Base-by-base conservation (phyloP, 2,888 invertebrate species). In the Cerceris rybyensis region DNA sequence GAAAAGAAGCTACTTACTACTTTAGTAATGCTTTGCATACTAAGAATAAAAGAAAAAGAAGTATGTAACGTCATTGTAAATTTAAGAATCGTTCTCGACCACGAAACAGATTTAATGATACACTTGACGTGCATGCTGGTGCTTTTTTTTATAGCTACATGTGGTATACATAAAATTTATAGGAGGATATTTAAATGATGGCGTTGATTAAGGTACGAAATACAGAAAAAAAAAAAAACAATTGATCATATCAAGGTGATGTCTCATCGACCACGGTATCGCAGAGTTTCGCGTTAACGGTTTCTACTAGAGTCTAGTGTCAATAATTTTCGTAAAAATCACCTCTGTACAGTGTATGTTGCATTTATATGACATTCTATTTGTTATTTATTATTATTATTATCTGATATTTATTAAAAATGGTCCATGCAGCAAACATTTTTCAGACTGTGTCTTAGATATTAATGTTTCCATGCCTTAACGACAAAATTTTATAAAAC, bases 81-180 rank as follows among this genome's bases (percentile, higher is more conserved):
- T 75, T 52, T 66, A 70, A 57, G 60, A 9, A 70, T 77, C 64
- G 73, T 82, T 81, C 73, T 49, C 43, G 59, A 78, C 58, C 42
- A 71, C 49, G 59, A 65, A 54, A 66, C 55, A 49, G 71, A 46
- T 75, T 79, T 78, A 67, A 80, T 75, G 72, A 54, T 79, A 75
- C 80, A 75, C 68, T 80, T 78, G 76, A 81, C 70, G 65, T 81
- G 83, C 81, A 80, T 86, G 82, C 78, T 81, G 86, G 86, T 87
- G 86, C 87, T 87, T 87, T 86, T 86, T 82, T 83, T 78, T 81
- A 85, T 82, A 86, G 82, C 80, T 86, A 82, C 64, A 78, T 81
- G 78, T 85, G 79, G 59, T 70, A 72, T 75, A 78, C 80, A 83
- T 73, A 73, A 80, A 79, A 86, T 83, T 78, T 81, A 73, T 70